A percentile compares a stretch with the other conserved stretches of the same genome.
phyloP scores from a whole-genome alignment of 2,888 invertebrate genomes.

The Agrochola litura region DNA sequence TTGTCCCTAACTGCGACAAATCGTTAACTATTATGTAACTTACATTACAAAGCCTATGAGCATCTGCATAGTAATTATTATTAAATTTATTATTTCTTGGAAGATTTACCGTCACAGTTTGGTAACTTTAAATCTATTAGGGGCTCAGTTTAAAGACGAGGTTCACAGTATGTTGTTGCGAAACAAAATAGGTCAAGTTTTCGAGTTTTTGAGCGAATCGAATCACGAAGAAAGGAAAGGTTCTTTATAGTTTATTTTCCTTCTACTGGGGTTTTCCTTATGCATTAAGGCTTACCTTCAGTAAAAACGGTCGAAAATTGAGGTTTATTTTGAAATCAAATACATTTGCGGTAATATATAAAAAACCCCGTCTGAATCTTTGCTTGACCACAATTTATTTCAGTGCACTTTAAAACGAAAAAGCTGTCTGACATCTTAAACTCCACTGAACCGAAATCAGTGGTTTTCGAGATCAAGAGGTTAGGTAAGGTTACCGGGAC shows the following conservation, averaged over 20 bases:
- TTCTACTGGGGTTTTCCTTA: slow-evolving; percentile 19
- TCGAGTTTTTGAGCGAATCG: background rate
- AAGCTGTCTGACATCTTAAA: slow-evolving; percentile 30
- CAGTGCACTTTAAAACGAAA: background rate
- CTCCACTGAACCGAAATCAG: slow-evolving; percentile 14
- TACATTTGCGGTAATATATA: slow-evolving; percentile 11
- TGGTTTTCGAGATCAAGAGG: slow-evolving; percentile 49
- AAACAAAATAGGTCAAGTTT: slow-evolving; percentile 11
- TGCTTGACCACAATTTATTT: background rate
- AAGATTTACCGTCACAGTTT: background rate
- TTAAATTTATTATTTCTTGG: background rate
- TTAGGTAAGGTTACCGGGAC: slow-evolving; percentile 51
- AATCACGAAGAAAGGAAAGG: background rate
- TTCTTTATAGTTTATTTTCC: slow-evolving; percentile 16
- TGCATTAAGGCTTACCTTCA: slow-evolving; percentile 3
- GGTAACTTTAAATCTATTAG: background rate
- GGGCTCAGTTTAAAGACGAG: no score
- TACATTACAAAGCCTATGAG: background rate
- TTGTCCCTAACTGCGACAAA: background rate
- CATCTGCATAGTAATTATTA: background rate
- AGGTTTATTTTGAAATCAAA: slow-evolving; percentile 12
- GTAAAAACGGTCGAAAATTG: slow-evolving; percentile 3
- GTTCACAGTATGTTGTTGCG: background rate
- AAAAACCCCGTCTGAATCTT: background rate
- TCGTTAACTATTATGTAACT: background rate